These are phyloP conservation scores for Gadopsis bispinosus DNA, from an alignment of 2,797 vertebrate genomes.

Conservation along the genomic window DNA sequence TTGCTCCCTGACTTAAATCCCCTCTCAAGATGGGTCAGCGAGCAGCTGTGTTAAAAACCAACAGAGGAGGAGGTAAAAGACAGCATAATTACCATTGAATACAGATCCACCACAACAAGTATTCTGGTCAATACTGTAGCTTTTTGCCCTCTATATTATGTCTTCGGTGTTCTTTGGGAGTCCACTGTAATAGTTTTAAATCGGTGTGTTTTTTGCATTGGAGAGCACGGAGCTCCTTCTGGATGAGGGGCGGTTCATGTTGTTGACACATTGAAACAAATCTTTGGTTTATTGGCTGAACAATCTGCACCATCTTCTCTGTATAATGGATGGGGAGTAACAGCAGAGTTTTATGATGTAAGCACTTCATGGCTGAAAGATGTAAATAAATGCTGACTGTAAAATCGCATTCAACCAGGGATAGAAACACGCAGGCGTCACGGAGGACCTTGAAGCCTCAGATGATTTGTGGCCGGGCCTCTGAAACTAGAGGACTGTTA, in stretches of 20 bases:
- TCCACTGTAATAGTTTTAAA: conserved; percentile 12
- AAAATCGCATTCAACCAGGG: conserved; percentile 29
- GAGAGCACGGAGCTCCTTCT: conserved; percentile 25
- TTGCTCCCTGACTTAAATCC: conserved; percentile 54
- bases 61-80: conserved; percentile 44
- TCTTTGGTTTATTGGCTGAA: conserved; percentile 59
- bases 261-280: conserved; percentile 54
- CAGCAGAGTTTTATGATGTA: conserved; percentile 64
- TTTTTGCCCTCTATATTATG: conserved; percentile 39
- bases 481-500: not conserved
- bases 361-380: conserved; percentile 65
- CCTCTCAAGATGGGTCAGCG: conserved; percentile 30
- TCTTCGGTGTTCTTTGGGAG: conserved; percentile 27
- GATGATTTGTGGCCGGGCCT: conserved; percentile 34
- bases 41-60: conserved; percentile 49
- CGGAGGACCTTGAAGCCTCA: conserved; percentile 19
- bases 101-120: conserved; percentile 52
- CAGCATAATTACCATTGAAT: conserved; percentile 56
- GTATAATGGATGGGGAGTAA: conserved; percentile 57
- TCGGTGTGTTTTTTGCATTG: conserved; percentile 27
- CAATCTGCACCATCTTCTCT: conserved; percentile 49
- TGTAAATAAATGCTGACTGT: conserved; percentile 69
- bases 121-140: conserved; percentile 59
- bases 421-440: conserved; percentile 23
- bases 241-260: conserved; percentile 46